Percentiles rank a stretch among this genome's conserved stretches.
Conservation (phyloP, 2,888 invertebrate genomes). For the Drosophila mulleri region DNA sequence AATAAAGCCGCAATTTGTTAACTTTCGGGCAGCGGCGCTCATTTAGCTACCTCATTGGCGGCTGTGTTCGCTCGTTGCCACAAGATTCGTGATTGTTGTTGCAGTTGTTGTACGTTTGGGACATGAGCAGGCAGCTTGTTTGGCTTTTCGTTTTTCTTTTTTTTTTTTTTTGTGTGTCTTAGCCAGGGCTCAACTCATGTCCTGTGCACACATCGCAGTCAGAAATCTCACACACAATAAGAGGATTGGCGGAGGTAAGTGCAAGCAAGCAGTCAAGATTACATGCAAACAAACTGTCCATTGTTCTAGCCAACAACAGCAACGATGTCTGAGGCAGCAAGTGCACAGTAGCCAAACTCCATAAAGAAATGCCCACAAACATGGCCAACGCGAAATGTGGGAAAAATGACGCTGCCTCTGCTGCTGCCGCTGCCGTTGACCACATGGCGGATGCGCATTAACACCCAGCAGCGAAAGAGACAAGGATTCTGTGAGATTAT, state of each 20-base stretch:
- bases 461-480: constrained; percentile 55
- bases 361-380: constrained; percentile 72
- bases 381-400: constrained; percentile 63
- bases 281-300: constrained; percentile 80
- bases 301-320: constrained; percentile 60
- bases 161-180: constrained; percentile 9
- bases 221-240: constrained; percentile 50
- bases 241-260: constrained; percentile 10
- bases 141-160: neutral
- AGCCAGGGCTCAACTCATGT: constrained; percentile 53
- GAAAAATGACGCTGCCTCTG: constrained; percentile 61
- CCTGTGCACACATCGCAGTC: constrained; percentile 63
- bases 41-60: constrained; percentile 81
- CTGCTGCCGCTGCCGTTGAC: constrained; percentile 3
- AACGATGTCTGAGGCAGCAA: constrained; percentile 30
- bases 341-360: constrained; percentile 68
- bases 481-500: constrained; percentile 67
- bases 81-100: constrained; percentile 63
- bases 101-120: constrained; percentile 26
- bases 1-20: constrained; percentile 80
- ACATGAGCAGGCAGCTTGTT: constrained; percentile 43
- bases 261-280: constrained; percentile 34
- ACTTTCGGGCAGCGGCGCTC: constrained; percentile 65
- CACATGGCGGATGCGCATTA: constrained; percentile 60
- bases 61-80: constrained; percentile 73